These are phyloP conservation scores for Thalassoma bifasciatum DNA, from an alignment of 2,113 vertebrate species.

Conservation along the genomic window DNA sequence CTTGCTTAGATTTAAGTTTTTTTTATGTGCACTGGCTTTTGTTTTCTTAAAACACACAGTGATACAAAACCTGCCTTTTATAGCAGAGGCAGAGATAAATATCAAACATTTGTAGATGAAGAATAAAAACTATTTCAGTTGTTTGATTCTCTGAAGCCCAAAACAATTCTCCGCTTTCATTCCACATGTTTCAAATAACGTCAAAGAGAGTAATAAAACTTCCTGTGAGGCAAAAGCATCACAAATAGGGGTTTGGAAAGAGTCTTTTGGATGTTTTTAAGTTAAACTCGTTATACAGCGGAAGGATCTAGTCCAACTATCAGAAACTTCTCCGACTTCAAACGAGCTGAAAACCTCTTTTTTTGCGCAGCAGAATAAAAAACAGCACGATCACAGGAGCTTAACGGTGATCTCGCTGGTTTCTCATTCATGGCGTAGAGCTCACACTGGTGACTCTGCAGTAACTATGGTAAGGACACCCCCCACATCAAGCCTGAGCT, in stretches of 20 bases:
- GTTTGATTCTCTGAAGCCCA: slow-evolving; percentile 24
- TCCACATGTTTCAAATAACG: slow-evolving; percentile 46
- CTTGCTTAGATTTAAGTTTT: too few species aligned
- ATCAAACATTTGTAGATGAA: slow-evolving; percentile 50
- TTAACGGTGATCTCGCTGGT: slow-evolving; percentile 42
- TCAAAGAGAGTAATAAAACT: slow-evolving; percentile 50
- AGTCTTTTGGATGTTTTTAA: slow-evolving; percentile 7
- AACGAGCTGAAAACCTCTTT: slow-evolving; percentile 11
- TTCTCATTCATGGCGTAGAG: slow-evolving; percentile 6
- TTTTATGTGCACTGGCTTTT: not conserved
- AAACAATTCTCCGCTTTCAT: slow-evolving; percentile 49
- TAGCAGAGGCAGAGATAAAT: slow-evolving; percentile 38
- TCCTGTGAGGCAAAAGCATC: slow-evolving; percentile 22
- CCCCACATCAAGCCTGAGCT: slow-evolving; percentile 8
- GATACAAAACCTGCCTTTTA: slow-evolving; percentile 8
- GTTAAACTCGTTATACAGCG: not conserved
- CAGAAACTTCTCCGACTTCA: not conserved
- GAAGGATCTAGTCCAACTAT: not conserved
- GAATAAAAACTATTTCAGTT: slow-evolving; percentile 36
- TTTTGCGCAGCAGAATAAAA: slow-evolving; percentile 43
- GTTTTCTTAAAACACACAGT: not conserved
- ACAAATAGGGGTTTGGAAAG: not conserved
- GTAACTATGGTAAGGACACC: slow-evolving; percentile 59
- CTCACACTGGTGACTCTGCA: slow-evolving; percentile 48
- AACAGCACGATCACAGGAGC: slow-evolving; percentile 25